Percentiles rank a stretch among this genome's conserved stretches.
phyloP scores from a whole-genome alignment of 2,888 invertebrate species.

The Listrodromus nycthemerus region DNA sequence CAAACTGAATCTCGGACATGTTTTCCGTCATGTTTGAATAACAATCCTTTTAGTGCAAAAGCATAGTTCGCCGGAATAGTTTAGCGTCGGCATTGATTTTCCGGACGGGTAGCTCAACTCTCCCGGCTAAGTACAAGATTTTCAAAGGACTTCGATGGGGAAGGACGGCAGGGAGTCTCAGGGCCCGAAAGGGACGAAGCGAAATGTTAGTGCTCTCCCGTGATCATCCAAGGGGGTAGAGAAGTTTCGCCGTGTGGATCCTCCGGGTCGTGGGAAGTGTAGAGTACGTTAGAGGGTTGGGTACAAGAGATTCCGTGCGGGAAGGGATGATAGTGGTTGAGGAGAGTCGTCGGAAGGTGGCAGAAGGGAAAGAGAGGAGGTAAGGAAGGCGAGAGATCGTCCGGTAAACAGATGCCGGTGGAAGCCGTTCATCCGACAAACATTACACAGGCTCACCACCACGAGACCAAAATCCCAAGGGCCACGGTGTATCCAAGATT shows the following conservation, averaged over 20 bases:
- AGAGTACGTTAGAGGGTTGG: constrained; percentile 36
- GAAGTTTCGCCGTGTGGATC: constrained; percentile 51
- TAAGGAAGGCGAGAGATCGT: constrained; percentile 74
- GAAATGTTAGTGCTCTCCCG: constrained; percentile 42
- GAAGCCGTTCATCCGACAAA: constrained; percentile 78
- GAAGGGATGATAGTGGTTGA: constrained; percentile 42
- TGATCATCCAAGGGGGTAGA: constrained; percentile 47
- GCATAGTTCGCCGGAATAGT: constrained; percentile 18
- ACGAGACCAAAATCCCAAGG: constrained; percentile 67
- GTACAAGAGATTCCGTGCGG: constrained; percentile 41
- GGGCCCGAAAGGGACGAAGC: constrained; percentile 23
- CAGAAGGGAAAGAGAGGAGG: constrained; percentile 58
- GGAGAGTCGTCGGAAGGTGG: constrained; percentile 55
- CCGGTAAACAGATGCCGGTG: constrained; percentile 79
- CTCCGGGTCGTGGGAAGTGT: constrained; percentile 27
- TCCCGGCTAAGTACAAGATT: constrained; percentile 42
- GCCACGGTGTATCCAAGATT: constrained; percentile 72
- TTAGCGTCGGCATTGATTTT: constrained; percentile 49
- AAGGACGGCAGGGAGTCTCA: constrained; percentile 36
- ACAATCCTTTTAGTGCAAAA: background rate
- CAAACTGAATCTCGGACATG: background rate
- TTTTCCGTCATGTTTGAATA: background rate
- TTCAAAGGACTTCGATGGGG: constrained; percentile 37
- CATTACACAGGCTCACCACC: constrained; percentile 77
- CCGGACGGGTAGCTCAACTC: constrained; percentile 29